These are phyloP conservation scores for Martes martes DNA, from an alignment of 2,113 vertebrate genomes.

Conservation along the genomic window DNA sequence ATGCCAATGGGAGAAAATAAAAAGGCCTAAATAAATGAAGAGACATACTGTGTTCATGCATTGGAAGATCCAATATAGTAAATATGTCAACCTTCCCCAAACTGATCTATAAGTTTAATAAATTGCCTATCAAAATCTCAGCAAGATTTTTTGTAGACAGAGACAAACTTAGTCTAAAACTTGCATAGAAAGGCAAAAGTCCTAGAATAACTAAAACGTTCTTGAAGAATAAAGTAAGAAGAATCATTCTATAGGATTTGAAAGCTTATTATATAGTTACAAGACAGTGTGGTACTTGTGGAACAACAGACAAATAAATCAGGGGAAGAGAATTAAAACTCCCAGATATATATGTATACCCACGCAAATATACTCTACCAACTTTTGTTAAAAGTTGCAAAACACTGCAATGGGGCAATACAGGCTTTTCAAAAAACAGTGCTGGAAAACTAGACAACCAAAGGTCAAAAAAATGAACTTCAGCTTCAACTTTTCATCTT, in stretches of 20 bases:
- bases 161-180: conserved; percentile 2
- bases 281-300: background rate
- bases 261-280: background rate
- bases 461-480: background rate
- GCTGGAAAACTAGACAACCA: background rate
- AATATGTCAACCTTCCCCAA: background rate
- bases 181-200: background rate
- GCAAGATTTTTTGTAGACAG: background rate
- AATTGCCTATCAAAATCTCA: background rate
- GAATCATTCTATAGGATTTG: background rate
- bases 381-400: background rate
- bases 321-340: background rate
- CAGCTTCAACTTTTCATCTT: background rate
- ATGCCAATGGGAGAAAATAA: background rate
- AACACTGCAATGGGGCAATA: background rate
- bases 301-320: background rate
- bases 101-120: background rate
- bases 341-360: background rate
- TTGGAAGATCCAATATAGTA: background rate
- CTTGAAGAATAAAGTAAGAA: background rate
- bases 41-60: background rate
- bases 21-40: background rate
- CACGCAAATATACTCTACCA: background rate
- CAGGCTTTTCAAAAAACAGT: background rate
- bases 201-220: background rate